A percentile compares a stretch with the other conserved stretches of the same genome.
phyloP scores from a whole-genome alignment of 2,888 invertebrate species.

The Mechanitis messenoides region DNA sequence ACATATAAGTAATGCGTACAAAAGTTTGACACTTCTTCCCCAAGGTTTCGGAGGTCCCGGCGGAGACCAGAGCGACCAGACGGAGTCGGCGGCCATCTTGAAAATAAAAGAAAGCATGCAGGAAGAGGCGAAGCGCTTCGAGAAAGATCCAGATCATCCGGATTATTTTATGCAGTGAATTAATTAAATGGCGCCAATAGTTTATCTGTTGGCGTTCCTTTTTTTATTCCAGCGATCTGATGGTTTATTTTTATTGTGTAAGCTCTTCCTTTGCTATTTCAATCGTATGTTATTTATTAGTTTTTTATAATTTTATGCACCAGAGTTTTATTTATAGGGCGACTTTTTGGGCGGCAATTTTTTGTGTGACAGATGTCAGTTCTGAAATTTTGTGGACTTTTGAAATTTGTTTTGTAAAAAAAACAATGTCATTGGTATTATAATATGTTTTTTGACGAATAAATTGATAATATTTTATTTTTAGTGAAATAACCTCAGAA shows the following conservation, averaged over 20 bases:
- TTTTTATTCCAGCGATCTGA: constrained; percentile 56
- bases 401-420: constrained; percentile 18
- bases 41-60: constrained; percentile 73
- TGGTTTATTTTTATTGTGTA: constrained; percentile 24
- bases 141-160: constrained; percentile 97
- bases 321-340: constrained; percentile 16
- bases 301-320: constrained; percentile 14
- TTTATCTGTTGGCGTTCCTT: constrained; percentile 44
- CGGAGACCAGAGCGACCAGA: constrained; percentile 86
- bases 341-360: constrained; percentile 22
- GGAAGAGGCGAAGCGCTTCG: constrained; percentile 99
- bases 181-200: constrained; percentile 28
- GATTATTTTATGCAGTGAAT: constrained; percentile 97
- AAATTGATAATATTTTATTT: neutral
- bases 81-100: constrained; percentile 99
- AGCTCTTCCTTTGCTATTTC: constrained; percentile 20
- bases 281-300: constrained; percentile 28
- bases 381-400: neutral
- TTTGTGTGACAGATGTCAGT: constrained; percentile 3
- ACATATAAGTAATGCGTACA: constrained; percentile 31
- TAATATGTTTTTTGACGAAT: neutral
- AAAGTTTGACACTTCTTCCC: constrained; percentile 30
- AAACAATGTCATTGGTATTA: neutral
- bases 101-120: constrained; percentile 99
- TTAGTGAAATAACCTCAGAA: constrained; percentile 15